Evolutionary conservation across 2,888 invertebrate genomes (phyloP), one percentile per base, ranked within the genome.

Genomic region (Matsumyia berberina): DNA sequence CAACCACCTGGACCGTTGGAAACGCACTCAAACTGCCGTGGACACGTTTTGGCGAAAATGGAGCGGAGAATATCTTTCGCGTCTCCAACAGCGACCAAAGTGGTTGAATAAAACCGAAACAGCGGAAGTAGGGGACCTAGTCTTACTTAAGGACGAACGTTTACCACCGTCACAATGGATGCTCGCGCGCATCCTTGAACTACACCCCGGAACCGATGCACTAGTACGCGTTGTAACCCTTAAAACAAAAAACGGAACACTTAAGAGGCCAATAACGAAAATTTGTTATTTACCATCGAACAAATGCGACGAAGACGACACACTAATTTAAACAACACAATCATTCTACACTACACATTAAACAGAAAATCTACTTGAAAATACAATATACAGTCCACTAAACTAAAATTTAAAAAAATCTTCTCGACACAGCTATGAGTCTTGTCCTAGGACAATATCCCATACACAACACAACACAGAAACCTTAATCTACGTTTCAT

Each of bases 211-310:
- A 62, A 19, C 29, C 12, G 62, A 53, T 33, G 49, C 35, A 9
- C 42, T 62, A 15, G 31, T 53, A 8, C 46, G 73, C 12, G 51
- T 73, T n/a, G 35, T 73, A 17, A 72, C 72, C 5, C 9, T 69
- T 0, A 24, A 42, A 24, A 53, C 51, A 5, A 24, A 58, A n/a
- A 33, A 29, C 12, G 49, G 49, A 31, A 31, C 7, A 15, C 9
- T 44, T 17, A 62, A 44, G 37, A 19, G 46, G n/a, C 62, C 62
- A 15, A 62, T 62, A 15, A 17, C 46, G 3, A 62, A 62, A 44
- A 4, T 62, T n/a, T 42, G n/a, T 44, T 24, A 24, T 19, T 29
- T 60, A 15, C 60, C 60, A 11, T 19, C 11, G 17, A 57, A 57
- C 15, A 29, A 35, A 17, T 12, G 15, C 35, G 2, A 35, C 9